Evolutionary conservation across 2,797 vertebrate genomes (phyloP), one percentile per base, ranked within the genome.

Genomic region (Anguilla pacifica): DNA sequence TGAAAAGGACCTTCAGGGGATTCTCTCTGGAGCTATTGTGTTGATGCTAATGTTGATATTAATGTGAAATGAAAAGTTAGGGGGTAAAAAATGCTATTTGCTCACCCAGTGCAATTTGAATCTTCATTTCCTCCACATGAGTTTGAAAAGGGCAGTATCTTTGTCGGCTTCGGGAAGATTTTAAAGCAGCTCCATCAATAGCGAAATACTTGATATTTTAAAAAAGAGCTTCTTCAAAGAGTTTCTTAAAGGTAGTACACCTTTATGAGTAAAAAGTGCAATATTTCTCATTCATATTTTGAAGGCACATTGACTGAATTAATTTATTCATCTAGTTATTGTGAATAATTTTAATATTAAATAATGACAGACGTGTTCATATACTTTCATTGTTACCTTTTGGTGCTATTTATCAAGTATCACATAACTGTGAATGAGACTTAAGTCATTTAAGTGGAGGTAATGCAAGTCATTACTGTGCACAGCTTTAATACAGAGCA

Each of bases 41-140:
- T 59, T 19, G 57, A 59, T 17, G 57, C 15, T 59, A 59, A 59
- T 82, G 85, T 88, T 86, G 64, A 84, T 86, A 90, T 92, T 57
- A 88, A 84, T 91, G 85, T 79, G 49, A 91, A 89, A 90, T 91
- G 89, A 86, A 55, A 86, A 83, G 77, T 82, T 57, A 55, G 79
- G 87, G 64, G 86, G 88, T 28, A 35, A 5, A 82, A 88, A 90
- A 90, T 92, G 87, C 82, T 70, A 88, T 89, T 79, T 55, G 87
- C 88, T 70, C 87, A 55, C 72, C 25, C 83, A 46, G 88, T 89
- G 74, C 83, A 35, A 84, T 89, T 74, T 79, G 86, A 93, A 91
- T 90, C 82, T 74, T 90, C 49, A 91, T 90, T 89, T 86, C 57
- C 64, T 86, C 46, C 39, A 35, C 10, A 0, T 85, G 72, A 82